Base-by-base conservation (phyloP, 1,140 invertebrate genomes). In the Steinernema khuongi region DNA sequence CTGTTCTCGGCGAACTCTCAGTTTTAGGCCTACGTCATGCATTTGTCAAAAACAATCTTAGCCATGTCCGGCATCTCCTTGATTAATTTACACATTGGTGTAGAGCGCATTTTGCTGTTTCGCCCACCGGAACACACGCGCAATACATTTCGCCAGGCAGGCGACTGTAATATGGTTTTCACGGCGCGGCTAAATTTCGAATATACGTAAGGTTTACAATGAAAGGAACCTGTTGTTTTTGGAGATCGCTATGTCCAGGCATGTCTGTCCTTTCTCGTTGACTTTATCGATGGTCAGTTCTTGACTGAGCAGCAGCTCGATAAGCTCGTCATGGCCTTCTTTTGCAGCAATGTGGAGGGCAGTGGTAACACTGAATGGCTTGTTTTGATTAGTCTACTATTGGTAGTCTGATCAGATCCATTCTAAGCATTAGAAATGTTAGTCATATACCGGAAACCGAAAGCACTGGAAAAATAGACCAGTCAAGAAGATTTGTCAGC, bases 41-140 rank as follows among this genome's bases (percentile, higher is more conserved):
- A 89, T 32, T 81, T 82, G 66, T 87, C 81, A 73, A 89, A 87
- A 17, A 88, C 88, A 69, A 76, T 75, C 77, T 87, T 85, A 30
- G 88, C 88, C 29, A 89, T 85, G 79, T 88, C 88, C 78, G 88
- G 88, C 85, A 88, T 87, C 76, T 87, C 86, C 41, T 81, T 83
- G 73, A 89, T 87, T 0, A 89, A 83, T 81, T 87, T 87, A 70
- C 88, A 84, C 81, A 89, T 85, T 1, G 88, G 88, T 18, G 88
- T 89, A 22, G 14, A 60, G 7, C 7, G 50, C 7, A 60, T 11
- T 22, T 60, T 60, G 36, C n/a, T 7, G 7, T 41, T 41, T 14
- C 26, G 50, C 50, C 26, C 26, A 22, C 26, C 14, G 4, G 50
- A 14, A 7, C 26, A 60, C 7, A 60, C 50, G 4, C 50, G 50